Percentiles rank a stretch among this genome's conserved stretches.
These are phyloP conservation scores for Euborellia annulipes DNA, from an alignment of 1,140 invertebrate genomes.

Conservation along the genomic window DNA sequence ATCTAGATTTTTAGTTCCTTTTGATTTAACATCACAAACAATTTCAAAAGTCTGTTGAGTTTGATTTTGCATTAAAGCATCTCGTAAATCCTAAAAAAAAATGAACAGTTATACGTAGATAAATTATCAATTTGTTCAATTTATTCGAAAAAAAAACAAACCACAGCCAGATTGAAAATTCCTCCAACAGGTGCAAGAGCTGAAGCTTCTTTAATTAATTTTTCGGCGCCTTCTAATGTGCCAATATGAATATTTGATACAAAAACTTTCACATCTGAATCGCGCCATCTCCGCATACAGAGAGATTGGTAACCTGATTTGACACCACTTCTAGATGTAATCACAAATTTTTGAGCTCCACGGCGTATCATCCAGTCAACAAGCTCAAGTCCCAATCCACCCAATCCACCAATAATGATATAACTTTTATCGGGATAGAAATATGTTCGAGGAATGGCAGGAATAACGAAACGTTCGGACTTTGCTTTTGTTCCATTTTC, in stretches of 20 bases:
- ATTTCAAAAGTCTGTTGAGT: conserved; percentile 35
- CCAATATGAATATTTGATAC: conserved; percentile 48
- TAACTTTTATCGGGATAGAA: conserved; percentile 38
- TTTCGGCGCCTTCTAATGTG: conserved; percentile 38
- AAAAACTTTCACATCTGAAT: conserved; percentile 40
- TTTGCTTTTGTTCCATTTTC: conserved; percentile 27
- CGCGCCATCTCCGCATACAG: conserved; percentile 39
- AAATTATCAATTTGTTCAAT: too few relatives aligned
- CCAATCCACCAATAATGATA: conserved; percentile 58
- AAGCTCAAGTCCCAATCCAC: conserved; percentile 83
- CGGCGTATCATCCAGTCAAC: conserved; percentile 66
- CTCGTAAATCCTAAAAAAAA: too few relatives aligned
- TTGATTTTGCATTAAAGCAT: conserved; percentile 45
- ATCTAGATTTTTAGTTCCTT: conserved; percentile 60
- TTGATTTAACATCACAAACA: conserved; percentile 28
- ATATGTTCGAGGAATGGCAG: conserved; percentile 35
- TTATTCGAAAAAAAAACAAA: conserved; percentile 22
- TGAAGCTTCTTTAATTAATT: conserved; percentile 42
- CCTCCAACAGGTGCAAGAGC: conserved; percentile 50
- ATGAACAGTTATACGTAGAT: too few relatives aligned
- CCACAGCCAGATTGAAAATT: conserved; percentile 69
- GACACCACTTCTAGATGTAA: conserved; percentile 40
- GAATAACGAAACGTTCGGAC: conserved; percentile 22
- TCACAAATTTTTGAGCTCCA: conserved; percentile 36
- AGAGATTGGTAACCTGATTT: conserved; percentile 37